Conservation (phyloP, 2,888 invertebrate species). For the Agrochola circellaris region DNA sequence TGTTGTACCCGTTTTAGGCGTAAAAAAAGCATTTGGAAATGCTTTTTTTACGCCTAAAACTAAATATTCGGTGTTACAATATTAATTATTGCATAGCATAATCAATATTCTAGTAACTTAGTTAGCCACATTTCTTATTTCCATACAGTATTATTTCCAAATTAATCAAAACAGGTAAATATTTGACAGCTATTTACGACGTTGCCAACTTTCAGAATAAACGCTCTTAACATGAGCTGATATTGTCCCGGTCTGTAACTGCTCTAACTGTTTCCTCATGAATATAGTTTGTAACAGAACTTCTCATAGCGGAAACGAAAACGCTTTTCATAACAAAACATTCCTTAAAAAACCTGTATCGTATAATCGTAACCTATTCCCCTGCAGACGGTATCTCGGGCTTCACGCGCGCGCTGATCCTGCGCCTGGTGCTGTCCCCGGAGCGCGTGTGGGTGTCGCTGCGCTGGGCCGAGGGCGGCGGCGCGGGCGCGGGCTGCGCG, state of each 20-base stretch:
- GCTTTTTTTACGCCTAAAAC: no score
- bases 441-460: slow-evolving; percentile 95
- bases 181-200: no score
- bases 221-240: background rate
- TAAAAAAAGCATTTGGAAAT: no score
- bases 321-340: background rate
- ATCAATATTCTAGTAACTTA: no score
- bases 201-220: no score
- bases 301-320: background rate
- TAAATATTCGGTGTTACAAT: no score
- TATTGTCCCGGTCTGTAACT: background rate
- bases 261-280: no score
- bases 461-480: slow-evolving; percentile 83
- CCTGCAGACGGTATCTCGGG: slow-evolving; percentile 93
- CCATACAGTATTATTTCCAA: no score
- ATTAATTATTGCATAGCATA: no score
- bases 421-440: slow-evolving; percentile 96
- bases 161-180: no score
- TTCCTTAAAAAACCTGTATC: slow-evolving; percentile 6
- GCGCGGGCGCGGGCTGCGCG: slow-evolving; percentile 91
- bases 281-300: background rate
- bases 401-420: slow-evolving; percentile 95
- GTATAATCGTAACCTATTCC: slow-evolving; percentile 53
- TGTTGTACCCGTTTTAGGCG: no score
- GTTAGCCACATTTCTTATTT: no score